Percentiles rank a stretch among this genome's conserved stretches.
These are phyloP conservation scores for Drosophila tropicalis DNA, from an alignment of 1,140 invertebrate species.

Conservation along the genomic window DNA sequence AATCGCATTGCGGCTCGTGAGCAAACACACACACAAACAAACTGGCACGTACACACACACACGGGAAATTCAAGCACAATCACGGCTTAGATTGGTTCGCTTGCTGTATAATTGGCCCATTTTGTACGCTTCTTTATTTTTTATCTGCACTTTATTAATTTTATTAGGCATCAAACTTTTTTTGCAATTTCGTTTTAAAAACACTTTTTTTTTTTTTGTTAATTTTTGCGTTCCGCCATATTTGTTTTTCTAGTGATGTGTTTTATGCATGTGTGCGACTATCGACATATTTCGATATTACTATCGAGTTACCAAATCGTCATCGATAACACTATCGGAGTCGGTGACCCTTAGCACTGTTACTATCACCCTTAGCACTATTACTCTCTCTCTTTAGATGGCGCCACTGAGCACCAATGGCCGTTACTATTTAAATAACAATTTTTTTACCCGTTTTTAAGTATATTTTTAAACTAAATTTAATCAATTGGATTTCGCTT, in stretches of 20 bases:
- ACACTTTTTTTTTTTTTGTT: slow-evolving; percentile 55
- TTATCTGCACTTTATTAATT: background rate
- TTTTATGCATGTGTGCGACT: background rate
- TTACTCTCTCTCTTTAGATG: no score
- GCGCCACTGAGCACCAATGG: background rate
- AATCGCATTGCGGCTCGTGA: slow-evolving; percentile 44
- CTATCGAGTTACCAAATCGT: background rate
- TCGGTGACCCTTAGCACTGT: background rate
- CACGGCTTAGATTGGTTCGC: slow-evolving; percentile 4
- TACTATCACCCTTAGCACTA: background rate
- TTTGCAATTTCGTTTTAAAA: background rate
- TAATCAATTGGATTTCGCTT: background rate
- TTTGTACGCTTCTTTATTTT: background rate
- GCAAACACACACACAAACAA: slow-evolving; percentile 4
- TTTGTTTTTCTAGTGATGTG: slow-evolving; percentile 66
- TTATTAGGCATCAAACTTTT: background rate
- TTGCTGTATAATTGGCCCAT: background rate
- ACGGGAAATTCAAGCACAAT: background rate
- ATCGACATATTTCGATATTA: background rate
- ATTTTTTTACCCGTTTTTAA: no score
- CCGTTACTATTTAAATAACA: background rate
- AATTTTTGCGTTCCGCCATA: slow-evolving; percentile 65
- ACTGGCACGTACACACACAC: slow-evolving; percentile 11
- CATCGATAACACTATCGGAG: background rate
- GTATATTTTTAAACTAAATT: no score